Evolutionary conservation across 2,797 vertebrate species (phyloP).

Genomic region (Acanthurus lineatus): DNA sequence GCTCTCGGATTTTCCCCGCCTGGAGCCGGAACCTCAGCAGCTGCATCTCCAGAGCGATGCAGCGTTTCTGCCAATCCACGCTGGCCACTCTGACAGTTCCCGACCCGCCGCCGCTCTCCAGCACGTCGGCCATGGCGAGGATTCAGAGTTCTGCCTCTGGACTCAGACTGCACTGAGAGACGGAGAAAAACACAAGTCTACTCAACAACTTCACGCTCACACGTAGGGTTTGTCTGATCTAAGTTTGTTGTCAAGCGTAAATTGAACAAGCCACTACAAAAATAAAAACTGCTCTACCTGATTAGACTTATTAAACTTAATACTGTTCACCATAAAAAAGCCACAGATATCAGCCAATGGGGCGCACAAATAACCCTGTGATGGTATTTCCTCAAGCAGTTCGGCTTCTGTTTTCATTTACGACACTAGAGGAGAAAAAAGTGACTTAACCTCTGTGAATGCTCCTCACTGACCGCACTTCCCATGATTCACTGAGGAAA

Average conservation of each 20-base stretch:
- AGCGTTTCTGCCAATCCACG: constrained; percentile 95
- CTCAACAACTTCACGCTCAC: not conserved
- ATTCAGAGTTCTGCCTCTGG: constrained; percentile 51
- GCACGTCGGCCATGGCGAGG: constrained; percentile 84
- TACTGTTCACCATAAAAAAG: not conserved
- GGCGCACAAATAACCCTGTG: not conserved
- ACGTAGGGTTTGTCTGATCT: not conserved
- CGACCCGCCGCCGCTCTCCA: constrained; percentile 77
- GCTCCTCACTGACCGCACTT: constrained; percentile 65
- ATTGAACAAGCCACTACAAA: not conserved
- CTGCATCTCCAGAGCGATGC: constrained; percentile 92
- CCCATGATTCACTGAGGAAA: constrained; percentile 79
- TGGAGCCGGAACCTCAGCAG: constrained; percentile 95
- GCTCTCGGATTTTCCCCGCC: constrained; percentile 94
- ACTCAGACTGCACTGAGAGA: constrained; percentile 41
- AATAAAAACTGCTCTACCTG: not conserved
- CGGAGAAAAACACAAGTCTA: not conserved
- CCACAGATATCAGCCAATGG: not conserved
- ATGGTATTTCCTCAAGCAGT: constrained; percentile 16
- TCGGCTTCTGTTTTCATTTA: constrained; percentile 68
- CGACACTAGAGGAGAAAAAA: constrained; percentile 19
- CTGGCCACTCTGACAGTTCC: constrained; percentile 62
- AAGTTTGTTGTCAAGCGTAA: not conserved
- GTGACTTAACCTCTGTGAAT: constrained; percentile 51
- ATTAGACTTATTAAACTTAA: not conserved